Evolutionary conservation across 2,888 invertebrate species (phyloP).

Genomic region (Salticus scenicus): DNA sequence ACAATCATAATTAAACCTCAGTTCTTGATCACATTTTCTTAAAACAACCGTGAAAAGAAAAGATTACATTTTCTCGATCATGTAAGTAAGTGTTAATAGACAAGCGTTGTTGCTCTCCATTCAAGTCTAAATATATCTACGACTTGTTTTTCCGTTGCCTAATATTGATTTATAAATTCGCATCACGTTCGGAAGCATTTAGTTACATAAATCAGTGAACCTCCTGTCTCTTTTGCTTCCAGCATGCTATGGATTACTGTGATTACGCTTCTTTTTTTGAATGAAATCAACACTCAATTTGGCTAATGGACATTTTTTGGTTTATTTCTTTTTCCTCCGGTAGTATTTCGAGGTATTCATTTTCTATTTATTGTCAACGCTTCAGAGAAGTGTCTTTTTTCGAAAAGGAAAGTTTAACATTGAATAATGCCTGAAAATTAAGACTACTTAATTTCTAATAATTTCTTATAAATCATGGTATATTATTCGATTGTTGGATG

Average conservation of each 20-base stretch:
- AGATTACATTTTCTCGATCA: constrained; percentile 35
- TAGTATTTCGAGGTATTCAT: background rate
- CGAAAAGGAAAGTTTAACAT: background rate
- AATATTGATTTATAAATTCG: background rate
- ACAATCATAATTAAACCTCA: background rate
- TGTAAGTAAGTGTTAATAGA: constrained; percentile 56
- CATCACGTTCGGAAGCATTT: background rate
- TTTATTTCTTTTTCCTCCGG: background rate
- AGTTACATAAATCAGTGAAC: constrained; percentile 6
- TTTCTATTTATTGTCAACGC: background rate
- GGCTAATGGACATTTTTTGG: background rate
- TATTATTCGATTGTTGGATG: too few relatives aligned
- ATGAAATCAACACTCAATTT: background rate
- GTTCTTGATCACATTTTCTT: background rate
- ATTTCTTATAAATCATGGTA: too few relatives aligned
- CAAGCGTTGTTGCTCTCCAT: background rate
- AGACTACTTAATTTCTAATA: background rate
- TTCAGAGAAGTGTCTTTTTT: background rate
- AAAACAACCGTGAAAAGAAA: background rate
- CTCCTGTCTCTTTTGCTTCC: background rate
- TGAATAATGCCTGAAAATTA: background rate
- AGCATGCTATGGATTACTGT: background rate
- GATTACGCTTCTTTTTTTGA: background rate
- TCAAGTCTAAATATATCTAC: background rate
- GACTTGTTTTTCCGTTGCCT: background rate